Evolutionary conservation across 2,113 vertebrate species (phyloP).

Genomic region (Onychostoma macrolepis): DNA sequence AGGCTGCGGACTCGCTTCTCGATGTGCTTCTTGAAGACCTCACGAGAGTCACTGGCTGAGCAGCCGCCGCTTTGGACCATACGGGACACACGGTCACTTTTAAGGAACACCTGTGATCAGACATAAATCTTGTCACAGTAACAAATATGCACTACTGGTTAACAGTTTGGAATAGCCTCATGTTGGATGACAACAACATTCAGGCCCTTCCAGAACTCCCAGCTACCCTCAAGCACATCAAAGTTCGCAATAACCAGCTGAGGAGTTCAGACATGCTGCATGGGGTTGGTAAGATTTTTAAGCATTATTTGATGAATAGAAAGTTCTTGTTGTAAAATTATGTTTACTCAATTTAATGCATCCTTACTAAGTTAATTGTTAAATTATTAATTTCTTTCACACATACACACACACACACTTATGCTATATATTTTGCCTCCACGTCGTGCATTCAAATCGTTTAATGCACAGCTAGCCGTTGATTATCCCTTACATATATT

Average conservation of each 20-base stretch:
- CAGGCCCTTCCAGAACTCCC: conserved; percentile 75
- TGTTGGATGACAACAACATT: conserved; percentile 78
- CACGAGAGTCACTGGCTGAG: conserved; percentile 91
- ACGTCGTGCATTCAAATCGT: too few relatives aligned
- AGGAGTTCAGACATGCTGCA: too few relatives aligned
- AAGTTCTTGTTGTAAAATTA: neutral
- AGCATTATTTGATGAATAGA: neutral
- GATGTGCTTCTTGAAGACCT: conserved; percentile 99
- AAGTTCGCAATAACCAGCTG: conserved; percentile 76
- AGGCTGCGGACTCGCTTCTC: conserved; percentile 97
- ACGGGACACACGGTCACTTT: conserved; percentile 92
- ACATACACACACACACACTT: too few relatives aligned
- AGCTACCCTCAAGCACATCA: conserved; percentile 67
- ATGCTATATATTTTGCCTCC: too few relatives aligned
- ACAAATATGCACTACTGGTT: neutral
- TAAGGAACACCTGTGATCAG: conserved; percentile 88
- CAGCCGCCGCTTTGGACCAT: conserved; percentile 98
- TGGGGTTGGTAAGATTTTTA: too few relatives aligned
- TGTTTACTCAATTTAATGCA: neutral
- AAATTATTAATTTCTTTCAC: neutral
- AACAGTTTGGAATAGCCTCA: conserved; percentile 53
- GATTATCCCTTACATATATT: too few relatives aligned
- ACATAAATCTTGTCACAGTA: neutral
- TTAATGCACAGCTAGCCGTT: too few relatives aligned
- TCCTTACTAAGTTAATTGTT: neutral